Percentiles rank a stretch among this genome's conserved stretches.
Evolutionary conservation across 2,888 invertebrate species (phyloP).

Genomic region (Brenthis daphne): DNA sequence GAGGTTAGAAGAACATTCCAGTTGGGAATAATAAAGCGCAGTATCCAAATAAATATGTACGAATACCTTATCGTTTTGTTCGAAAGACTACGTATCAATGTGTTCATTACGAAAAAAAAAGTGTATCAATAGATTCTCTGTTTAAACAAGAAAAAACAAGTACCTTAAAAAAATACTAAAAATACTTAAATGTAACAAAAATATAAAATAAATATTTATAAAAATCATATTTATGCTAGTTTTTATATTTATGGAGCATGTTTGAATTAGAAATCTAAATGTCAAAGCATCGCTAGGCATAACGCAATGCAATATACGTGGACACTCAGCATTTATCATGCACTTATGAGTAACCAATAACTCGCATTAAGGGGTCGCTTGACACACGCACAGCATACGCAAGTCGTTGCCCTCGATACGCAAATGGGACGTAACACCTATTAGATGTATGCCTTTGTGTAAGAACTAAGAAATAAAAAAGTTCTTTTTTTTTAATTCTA

Average conservation of each 20-base stretch:
- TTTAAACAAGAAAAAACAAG: no score
- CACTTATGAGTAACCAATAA: constrained; percentile 78
- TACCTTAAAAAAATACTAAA: no score
- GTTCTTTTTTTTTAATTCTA: not conserved
- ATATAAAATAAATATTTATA: not conserved
- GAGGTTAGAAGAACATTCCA: constrained; percentile 39
- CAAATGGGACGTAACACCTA: constrained; percentile 61
- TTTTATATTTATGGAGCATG: not conserved
- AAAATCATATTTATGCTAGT: not conserved
- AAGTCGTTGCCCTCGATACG: constrained; percentile 75
- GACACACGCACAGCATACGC: constrained; percentile 72
- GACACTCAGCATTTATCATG: constrained; percentile 43
- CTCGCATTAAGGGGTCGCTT: constrained; percentile 77
- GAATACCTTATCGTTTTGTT: no score
- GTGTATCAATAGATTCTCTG: no score
- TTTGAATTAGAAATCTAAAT: constrained; percentile 8
- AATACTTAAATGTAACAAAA: not conserved
- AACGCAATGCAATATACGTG: constrained; percentile 7
- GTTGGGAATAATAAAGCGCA: constrained; percentile 37
- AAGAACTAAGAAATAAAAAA: not conserved
- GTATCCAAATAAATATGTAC: constrained; percentile 22
- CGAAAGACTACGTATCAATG: no score
- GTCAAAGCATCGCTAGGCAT: constrained; percentile 4
- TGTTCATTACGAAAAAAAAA: no score
- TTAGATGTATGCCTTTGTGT: constrained; percentile 21